Percentiles rank a stretch among this genome's conserved stretches.
These are phyloP conservation scores for Oncorhynchus tshawytscha DNA, from an alignment of 2,113 vertebrate genomes.

Conservation along the genomic window DNA sequence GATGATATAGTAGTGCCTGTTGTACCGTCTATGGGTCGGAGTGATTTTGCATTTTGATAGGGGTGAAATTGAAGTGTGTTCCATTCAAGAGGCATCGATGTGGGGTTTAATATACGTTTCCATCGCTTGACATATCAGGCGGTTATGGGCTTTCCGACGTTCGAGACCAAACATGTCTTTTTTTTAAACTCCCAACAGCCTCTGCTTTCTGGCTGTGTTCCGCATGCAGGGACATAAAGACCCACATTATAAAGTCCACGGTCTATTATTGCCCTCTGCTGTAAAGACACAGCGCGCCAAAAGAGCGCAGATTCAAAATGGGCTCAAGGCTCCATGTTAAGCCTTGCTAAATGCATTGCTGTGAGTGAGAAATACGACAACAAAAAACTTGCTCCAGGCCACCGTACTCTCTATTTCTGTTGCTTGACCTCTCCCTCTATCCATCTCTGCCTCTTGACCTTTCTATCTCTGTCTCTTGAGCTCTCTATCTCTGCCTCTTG, in stretches of 20 bases:
- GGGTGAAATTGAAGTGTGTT: conserved; percentile 39
- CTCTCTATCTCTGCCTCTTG: no score
- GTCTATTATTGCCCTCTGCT: conserved; percentile 60
- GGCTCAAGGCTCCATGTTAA: conserved; percentile 50
- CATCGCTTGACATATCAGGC: conserved; percentile 49
- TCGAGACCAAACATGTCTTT: conserved; percentile 49
- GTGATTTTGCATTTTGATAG: conserved; percentile 39
- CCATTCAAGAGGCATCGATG: conserved; percentile 26
- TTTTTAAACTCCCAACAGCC: conserved; percentile 16
- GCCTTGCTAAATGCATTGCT: conserved; percentile 46
- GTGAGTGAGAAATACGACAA: conserved; percentile 52
- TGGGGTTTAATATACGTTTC: conserved; percentile 51
- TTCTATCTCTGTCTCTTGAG: no score
- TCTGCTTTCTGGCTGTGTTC: conserved; percentile 43
- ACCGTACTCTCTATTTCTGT: conserved; percentile 16
- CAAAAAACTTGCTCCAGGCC: conserved; percentile 18
- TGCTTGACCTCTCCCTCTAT: conserved; percentile 1
- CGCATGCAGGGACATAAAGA: conserved; percentile 40
- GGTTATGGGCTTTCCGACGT: conserved; percentile 52
- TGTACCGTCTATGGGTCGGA: conserved; percentile 10
- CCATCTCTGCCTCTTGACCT: neutral
- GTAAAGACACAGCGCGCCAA: conserved; percentile 64
- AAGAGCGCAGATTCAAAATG: conserved; percentile 51
- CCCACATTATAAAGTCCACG: conserved; percentile 61
- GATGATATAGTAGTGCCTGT: conserved; percentile 42